Evolutionary conservation across 2,888 invertebrate species (phyloP).

Genomic region (Adineta ricciae): DNA sequence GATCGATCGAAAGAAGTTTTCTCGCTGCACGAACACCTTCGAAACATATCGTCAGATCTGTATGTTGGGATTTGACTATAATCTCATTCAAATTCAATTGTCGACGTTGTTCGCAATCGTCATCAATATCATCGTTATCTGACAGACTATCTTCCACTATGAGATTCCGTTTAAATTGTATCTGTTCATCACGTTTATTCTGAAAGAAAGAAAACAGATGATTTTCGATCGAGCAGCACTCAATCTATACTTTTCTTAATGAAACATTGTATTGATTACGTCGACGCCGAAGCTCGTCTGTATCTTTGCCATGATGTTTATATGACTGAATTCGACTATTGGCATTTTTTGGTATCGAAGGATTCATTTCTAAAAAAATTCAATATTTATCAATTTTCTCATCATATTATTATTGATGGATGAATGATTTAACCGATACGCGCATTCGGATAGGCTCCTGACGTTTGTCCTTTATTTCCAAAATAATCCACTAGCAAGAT

Average conservation of each 20-base stretch:
- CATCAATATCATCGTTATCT: background rate
- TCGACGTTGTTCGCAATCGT: background rate
- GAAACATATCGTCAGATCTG: background rate
- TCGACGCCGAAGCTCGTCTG: constrained; percentile 21
- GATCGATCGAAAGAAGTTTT: constrained; percentile 55
- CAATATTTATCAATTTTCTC: background rate
- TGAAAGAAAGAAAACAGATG: background rate
- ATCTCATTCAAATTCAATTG: background rate
- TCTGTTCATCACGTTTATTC: constrained; percentile 12
- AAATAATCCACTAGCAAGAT: background rate
- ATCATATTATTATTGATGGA: background rate
- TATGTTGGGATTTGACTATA: background rate
- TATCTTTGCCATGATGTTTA: constrained; percentile 4
- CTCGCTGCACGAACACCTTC: background rate
- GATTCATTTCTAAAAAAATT: background rate
- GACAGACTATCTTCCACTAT: background rate
- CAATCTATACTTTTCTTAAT: constrained; percentile 21
- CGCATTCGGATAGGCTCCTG: background rate
- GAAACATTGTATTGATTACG: constrained; percentile 24
- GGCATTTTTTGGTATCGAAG: background rate
- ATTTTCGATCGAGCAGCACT: background rate
- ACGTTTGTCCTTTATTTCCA: background rate
- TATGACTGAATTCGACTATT: background rate
- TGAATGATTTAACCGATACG: background rate
- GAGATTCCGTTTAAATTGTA: constrained; percentile 14